phyloP scores from a whole-genome alignment of 2,113 vertebrate genomes.

The Megaceryle torquata region DNA sequence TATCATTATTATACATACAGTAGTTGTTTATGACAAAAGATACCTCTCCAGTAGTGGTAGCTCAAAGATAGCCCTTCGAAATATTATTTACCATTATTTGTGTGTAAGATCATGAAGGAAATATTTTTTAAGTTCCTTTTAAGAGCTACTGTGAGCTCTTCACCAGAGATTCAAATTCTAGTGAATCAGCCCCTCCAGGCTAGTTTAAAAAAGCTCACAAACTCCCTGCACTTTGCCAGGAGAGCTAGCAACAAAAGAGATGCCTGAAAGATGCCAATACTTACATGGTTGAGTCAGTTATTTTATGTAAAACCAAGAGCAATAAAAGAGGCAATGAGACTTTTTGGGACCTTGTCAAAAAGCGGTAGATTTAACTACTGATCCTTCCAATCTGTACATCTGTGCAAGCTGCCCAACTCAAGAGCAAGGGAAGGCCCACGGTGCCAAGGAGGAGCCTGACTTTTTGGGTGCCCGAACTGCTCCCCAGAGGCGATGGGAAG shows the following conservation, averaged over 20 bases:
- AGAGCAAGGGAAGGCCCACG: not conserved
- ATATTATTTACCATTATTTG: slow-evolving; percentile 23
- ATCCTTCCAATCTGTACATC: not conserved
- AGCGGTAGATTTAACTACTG: not conserved
- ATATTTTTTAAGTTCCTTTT: slow-evolving; percentile 22
- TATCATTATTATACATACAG: slow-evolving; percentile 50
- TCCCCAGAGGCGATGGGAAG: not conserved
- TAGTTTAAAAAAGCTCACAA: slow-evolving; percentile 26
- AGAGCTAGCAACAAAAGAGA: not conserved
- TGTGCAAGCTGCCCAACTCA: not conserved
- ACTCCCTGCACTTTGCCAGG: not conserved
- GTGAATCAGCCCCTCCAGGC: not conserved
- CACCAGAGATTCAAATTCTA: slow-evolving; percentile 7
- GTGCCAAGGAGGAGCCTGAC: not conserved
- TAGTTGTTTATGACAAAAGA: slow-evolving; percentile 50
- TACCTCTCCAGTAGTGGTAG: not conserved
- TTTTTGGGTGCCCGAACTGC: not conserved
- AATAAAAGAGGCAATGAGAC: not conserved
- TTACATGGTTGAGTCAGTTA: not conserved
- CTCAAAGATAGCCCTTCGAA: slow-evolving; percentile 23
- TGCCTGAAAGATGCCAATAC: slow-evolving; percentile 8
- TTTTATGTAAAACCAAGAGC: not conserved
- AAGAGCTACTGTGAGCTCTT: not conserved
- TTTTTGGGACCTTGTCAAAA: not conserved
- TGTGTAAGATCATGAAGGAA: slow-evolving; percentile 25